Percentiles rank a stretch among this genome's conserved stretches.
Conservation (phyloP, 2,797 vertebrate genomes). For the Nothura maculosa region DNA sequence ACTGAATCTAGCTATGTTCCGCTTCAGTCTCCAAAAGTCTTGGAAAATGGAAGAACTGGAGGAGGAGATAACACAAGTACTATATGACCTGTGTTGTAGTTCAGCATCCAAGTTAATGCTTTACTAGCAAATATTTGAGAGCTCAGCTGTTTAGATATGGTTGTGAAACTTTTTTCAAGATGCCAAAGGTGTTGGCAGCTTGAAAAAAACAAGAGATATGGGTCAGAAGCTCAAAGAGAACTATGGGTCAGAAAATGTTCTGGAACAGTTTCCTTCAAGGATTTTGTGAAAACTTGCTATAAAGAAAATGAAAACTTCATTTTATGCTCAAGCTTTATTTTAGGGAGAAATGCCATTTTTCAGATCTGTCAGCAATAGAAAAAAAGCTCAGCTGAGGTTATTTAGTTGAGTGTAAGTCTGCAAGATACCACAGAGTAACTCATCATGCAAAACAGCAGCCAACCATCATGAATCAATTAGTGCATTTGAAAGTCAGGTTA, state of each 20-base stretch:
- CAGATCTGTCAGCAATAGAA: neutral
- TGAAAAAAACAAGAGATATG: neutral
- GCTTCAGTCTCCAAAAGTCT: neutral
- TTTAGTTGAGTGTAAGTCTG: neutral
- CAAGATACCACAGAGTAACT: neutral
- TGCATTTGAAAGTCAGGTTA: neutral
- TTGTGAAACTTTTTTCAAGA: neutral
- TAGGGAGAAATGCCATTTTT: neutral
- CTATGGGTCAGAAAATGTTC: neutral
- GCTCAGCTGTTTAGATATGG: neutral
- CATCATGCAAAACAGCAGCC: neutral
- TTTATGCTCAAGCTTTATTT: neutral
- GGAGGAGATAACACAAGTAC: neutral
- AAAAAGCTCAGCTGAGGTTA: neutral
- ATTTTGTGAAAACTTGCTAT: neutral
- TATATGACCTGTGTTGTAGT: neutral
- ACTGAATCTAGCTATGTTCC: neutral
- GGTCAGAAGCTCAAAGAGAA: neutral
- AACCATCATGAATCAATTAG: neutral
- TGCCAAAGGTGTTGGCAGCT: neutral
- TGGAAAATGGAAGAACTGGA: neutral
- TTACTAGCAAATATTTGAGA: neutral
- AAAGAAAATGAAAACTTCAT: neutral
- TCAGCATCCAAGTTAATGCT: neutral
- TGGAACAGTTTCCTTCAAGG: neutral